phyloP scores from a whole-genome alignment of 1,140 invertebrate species.

The Trissolcus basalis region DNA sequence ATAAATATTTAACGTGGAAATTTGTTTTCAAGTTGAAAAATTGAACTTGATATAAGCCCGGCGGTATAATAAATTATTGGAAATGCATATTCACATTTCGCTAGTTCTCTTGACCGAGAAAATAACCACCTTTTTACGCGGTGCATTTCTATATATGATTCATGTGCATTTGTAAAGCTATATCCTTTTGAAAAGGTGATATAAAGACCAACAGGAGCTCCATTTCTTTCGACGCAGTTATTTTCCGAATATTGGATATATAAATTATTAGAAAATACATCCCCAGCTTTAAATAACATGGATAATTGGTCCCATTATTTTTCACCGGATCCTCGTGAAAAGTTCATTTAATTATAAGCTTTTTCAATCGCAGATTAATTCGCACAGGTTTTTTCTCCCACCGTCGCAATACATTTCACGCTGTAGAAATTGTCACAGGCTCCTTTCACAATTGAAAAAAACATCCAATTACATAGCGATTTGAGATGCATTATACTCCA shows the following conservation, averaged over 20 bases:
- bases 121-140: neutral
- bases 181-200: slow-evolving; percentile 20
- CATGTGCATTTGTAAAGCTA: slow-evolving; percentile 4
- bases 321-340: too few species aligned
- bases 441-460: neutral
- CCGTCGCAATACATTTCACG: neutral
- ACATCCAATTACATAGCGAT: slow-evolving; percentile 11
- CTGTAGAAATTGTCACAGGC: neutral
- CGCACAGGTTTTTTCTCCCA: slow-evolving; percentile 2
- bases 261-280: slow-evolving; percentile 5
- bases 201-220: slow-evolving; percentile 21
- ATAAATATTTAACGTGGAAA: too few species aligned
- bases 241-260: slow-evolving; percentile 23
- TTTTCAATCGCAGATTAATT: slow-evolving; percentile 14
- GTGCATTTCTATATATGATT: neutral
- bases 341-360: slow-evolving; percentile 1
- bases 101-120: too few species aligned
- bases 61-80: too few species aligned
- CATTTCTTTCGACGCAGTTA: slow-evolving; percentile 13
- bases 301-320: too few species aligned
- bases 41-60: too few species aligned
- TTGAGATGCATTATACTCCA: slow-evolving; percentile 6
- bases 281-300: neutral
- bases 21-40: too few species aligned
- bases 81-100: neutral